These are phyloP conservation scores for Danaus melanippus DNA, from an alignment of 1,140 invertebrate species.

Conservation along the genomic window DNA sequence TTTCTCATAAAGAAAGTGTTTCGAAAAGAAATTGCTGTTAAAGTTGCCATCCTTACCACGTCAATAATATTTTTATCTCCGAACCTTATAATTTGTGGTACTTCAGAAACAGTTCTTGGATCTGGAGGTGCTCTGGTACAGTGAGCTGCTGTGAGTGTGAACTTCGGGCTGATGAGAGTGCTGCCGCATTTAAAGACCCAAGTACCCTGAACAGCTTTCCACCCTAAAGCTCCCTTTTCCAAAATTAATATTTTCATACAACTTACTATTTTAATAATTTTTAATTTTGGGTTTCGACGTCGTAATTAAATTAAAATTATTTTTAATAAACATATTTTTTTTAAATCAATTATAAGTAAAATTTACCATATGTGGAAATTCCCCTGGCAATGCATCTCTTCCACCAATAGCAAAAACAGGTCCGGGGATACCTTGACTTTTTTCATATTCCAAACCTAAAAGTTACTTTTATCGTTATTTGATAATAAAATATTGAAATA, in stretches of 20 bases:
- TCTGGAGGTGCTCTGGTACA: conserved; percentile 26
- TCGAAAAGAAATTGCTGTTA: neutral
- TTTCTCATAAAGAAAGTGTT: neutral
- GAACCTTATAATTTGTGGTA: conserved; percentile 39
- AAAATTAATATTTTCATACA: neutral
- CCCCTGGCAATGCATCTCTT: conserved; percentile 13
- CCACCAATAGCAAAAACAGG: conserved; percentile 16
- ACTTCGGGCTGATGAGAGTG: conserved; percentile 37
- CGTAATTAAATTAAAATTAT: neutral
- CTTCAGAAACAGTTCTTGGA: conserved; percentile 17
- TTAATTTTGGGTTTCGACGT: neutral
- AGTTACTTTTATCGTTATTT: too few species aligned
- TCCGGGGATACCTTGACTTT: too few species aligned
- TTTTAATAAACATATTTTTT: neutral
- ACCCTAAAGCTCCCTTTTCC: conserved; percentile 33
- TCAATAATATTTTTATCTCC: conserved; percentile 33
- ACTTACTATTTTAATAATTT: neutral
- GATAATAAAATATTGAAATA: too few species aligned
- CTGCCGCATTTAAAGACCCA: conserved; percentile 44
- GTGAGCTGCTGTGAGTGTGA: conserved; percentile 39
- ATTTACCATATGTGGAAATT: conserved; percentile 23
- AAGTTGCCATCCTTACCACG: conserved; percentile 17
- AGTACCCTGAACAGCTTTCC: conserved; percentile 21
- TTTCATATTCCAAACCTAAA: too few species aligned
- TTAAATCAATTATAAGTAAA: conserved; percentile 1